phyloP scores from a whole-genome alignment of 2,113 vertebrate genomes.

The Myodes glareolus region DNA sequence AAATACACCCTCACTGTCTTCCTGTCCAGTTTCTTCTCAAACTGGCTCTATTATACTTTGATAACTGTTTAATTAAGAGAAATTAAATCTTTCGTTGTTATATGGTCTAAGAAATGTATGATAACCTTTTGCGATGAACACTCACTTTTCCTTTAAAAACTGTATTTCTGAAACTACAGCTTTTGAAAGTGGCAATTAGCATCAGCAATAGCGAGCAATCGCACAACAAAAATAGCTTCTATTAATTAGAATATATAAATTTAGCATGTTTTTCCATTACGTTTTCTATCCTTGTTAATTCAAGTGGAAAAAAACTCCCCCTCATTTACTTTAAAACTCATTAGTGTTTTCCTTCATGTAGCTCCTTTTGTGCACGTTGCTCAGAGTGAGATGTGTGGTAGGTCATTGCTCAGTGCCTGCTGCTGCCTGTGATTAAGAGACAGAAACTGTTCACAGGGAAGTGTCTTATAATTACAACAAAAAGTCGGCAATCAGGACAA shows the following conservation, averaged over 20 bases:
- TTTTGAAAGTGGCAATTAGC: conserved; percentile 5
- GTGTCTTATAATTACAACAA: conserved; percentile 77
- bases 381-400: conserved; percentile 7
- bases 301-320: not conserved
- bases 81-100: not conserved
- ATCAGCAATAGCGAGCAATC: not conserved
- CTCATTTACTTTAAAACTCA: conserved; percentile 51
- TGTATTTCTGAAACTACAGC: not conserved
- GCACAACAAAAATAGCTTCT: not conserved
- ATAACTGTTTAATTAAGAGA: not conserved
- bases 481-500: conserved; percentile 76
- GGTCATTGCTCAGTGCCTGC: conserved; percentile 71
- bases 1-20: not conserved
- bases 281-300: conserved; percentile 20
- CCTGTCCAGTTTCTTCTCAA: not conserved
- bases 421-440: conserved; percentile 80
- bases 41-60: not conserved
- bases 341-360: conserved; percentile 52
- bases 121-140: not conserved
- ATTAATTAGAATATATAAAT: not conserved
- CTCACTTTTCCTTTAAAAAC: not conserved
- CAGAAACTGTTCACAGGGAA: conserved; percentile 77
- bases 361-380: conserved; percentile 16
- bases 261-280: conserved; percentile 25
- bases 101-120: not conserved